Base-by-base conservation (phyloP, 92 coral and sea anemone species). In the Palythoa grandis region DNA sequence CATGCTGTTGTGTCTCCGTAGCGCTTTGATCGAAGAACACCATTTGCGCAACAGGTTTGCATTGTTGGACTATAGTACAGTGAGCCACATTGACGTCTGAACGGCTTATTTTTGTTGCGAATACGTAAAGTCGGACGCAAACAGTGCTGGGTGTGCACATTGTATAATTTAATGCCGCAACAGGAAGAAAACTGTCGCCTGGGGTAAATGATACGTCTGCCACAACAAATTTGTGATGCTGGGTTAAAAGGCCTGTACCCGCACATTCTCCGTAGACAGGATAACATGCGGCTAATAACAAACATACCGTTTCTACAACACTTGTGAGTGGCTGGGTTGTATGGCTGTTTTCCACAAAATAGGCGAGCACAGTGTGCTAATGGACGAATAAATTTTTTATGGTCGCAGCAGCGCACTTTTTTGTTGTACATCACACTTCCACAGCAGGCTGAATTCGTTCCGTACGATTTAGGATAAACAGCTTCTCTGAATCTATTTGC, bases 171-270 rank as follows among this genome's bases (percentile, higher is more conserved):
- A 20, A 13, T 5, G n/a, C 85, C 85, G 22, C 85, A 80, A 52
- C 84, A 79, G 0, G 19, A 13, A 12, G 17, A 40, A 23, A 20
- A 39, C 11, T 20, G 60, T 22, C 20, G n/a, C 43, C 43, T 47
- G n/a, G 11, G 73, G 7, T 63, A 50, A 80, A 43, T 65, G 40
- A 14, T 2, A 7, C 19, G 35, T 50, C 37, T 29, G 12, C 74
- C 74, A n/a, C 85, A 80, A 13, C 85, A 80, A 0, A 80, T 80
- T 65, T 80, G 85, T 11, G n/a, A 58, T 20, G 43, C 17, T 43
- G 74, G 85, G 40, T 66, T 52, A 29, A 43, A 79, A 7, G 17
- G 40, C 19, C 19, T 52, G 0, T 22, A 19, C 22, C 72, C 73
- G 47, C 84, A 63, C 38, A 20, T 43, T 24, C 48, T 67, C 1